These are phyloP conservation scores for Ahaetulla prasina DNA, from an alignment of 2,113 vertebrate genomes.

Conservation along the genomic window DNA sequence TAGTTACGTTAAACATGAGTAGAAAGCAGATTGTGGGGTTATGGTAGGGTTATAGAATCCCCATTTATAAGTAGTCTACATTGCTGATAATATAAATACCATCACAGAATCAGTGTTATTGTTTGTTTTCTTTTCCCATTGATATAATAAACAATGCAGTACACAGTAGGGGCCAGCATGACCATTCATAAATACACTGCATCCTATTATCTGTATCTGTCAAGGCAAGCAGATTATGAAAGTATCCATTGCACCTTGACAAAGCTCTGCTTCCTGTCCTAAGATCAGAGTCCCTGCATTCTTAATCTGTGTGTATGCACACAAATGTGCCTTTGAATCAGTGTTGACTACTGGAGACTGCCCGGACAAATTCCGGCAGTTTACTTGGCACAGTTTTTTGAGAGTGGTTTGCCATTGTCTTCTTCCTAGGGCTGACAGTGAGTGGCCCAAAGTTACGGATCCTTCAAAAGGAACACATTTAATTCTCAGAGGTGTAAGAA, in stretches of 20 bases:
- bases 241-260: not conserved
- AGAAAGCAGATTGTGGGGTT: not conserved
- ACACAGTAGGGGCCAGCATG: not conserved
- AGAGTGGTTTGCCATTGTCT: not conserved
- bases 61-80: not conserved
- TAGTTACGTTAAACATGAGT: not conserved
- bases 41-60: not conserved
- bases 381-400: not conserved
- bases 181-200: not conserved
- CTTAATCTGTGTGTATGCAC: not conserved
- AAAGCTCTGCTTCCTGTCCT: not conserved
- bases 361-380: not conserved
- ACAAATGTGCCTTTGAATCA: not conserved
- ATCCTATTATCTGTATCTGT: not conserved
- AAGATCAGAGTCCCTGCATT: not conserved
- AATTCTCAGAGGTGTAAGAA: not conserved
- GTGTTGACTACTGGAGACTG: not conserved
- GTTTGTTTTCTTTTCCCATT: not conserved
- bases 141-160: not conserved
- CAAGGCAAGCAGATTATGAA: not conserved
- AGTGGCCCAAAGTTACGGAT: not conserved
- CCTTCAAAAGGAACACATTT: not conserved
- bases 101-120: not conserved
- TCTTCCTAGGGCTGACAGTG: not conserved
- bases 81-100: not conserved